phyloP scores from a whole-genome alignment of 2,113 vertebrate species.

The Tinamus guttatus region DNA sequence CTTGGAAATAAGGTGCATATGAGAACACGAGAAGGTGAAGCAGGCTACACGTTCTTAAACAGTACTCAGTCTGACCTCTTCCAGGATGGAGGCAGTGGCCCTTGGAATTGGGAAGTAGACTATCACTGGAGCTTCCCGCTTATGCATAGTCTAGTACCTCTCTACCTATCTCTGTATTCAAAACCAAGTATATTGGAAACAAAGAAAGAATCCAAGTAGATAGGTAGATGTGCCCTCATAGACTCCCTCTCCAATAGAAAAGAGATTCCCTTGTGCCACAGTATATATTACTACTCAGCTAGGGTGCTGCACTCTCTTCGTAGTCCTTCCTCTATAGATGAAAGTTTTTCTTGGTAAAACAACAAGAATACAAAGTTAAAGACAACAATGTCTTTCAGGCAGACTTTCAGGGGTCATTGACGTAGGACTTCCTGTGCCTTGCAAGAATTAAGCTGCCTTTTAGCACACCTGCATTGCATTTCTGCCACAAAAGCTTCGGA shows the following conservation, averaged over 20 bases:
- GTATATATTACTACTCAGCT: background rate
- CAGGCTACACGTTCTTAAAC: background rate
- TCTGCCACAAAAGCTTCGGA: background rate
- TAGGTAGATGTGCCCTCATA: background rate
- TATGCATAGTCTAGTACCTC: background rate
- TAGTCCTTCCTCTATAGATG: background rate
- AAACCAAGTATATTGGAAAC: background rate
- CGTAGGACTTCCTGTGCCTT: background rate
- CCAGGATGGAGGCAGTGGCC: background rate
- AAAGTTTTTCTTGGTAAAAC: background rate
- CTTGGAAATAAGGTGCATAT: background rate
- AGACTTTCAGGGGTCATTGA: background rate
- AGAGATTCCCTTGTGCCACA: background rate
- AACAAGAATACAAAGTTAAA: constrained; percentile 9
- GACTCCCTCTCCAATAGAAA: background rate
- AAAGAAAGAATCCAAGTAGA: background rate
- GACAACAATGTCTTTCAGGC: background rate
- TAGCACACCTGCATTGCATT: background rate
- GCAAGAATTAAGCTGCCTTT: background rate
- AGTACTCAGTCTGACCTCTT: background rate
- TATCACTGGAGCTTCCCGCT: background rate
- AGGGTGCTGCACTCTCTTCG: background rate
- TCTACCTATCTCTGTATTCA: background rate
- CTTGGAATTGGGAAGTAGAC: background rate
- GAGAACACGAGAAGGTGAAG: background rate